phyloP scores from a whole-genome alignment of 2,113 vertebrate genomes.

The Delphinapterus leucas region DNA sequence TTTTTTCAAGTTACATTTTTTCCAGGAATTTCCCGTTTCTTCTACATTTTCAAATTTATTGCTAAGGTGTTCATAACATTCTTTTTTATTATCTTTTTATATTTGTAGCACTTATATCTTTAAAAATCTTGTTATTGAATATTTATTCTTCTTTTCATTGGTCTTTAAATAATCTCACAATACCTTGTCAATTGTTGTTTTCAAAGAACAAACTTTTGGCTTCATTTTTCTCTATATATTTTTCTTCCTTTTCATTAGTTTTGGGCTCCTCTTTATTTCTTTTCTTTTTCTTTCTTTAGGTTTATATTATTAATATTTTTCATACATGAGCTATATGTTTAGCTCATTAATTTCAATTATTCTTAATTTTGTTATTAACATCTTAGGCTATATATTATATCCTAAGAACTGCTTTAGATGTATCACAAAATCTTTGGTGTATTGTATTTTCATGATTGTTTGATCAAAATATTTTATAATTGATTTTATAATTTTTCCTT shows the following conservation, averaged over 20 bases:
- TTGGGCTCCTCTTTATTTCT: not conserved
- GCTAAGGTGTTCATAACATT: not conserved
- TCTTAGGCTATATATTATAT: not conserved
- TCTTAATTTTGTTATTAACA: not conserved
- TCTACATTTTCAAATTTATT: not conserved
- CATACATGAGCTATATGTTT: not conserved
- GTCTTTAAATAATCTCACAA: not conserved
- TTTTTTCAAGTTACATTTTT: constrained; percentile 7
- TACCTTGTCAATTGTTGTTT: not conserved
- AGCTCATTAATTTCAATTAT: not conserved
- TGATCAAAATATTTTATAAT: not conserved
- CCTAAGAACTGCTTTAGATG: not conserved
- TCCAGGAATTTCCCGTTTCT: not conserved
- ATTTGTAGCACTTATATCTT: not conserved
- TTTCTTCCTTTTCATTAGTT: not conserved
- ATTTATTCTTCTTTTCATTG: not conserved
- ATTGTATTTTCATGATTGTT: not conserved
- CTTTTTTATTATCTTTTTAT: not conserved
- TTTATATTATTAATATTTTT: not conserved
- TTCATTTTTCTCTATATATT: not conserved
- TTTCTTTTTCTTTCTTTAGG: not conserved
- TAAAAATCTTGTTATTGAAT: not conserved
- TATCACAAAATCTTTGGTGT: not conserved
- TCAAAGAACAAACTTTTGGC: not conserved
- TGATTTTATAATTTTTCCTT: not conserved